Evolutionary conservation across 2,888 invertebrate species (phyloP), one percentile per base, ranked within the genome.

Genomic region (Orthosia cruda): DNA sequence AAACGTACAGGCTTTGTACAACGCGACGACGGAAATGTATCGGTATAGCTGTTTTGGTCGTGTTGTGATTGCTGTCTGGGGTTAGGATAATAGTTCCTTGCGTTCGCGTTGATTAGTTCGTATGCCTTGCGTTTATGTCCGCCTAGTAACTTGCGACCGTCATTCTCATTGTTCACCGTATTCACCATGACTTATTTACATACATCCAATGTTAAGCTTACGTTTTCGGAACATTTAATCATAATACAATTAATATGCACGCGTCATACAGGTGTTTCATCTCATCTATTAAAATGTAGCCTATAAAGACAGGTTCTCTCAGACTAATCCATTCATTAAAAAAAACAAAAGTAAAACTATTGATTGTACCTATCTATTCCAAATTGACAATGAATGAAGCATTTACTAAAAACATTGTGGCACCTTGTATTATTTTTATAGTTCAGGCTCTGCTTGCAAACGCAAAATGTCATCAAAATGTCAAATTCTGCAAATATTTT

Each of bases 21-120:
- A 84, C 87, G 81, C 83, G 84, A 81, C 83, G 85, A 85, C 83
- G 84, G 87, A 87, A 87, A 89, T 71, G 47, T 68, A 72, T 70
- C 58, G 11, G 20, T 73, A 64, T 49, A 59, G 52, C 55, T 58
- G 23, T 54, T 40, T 20, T 61, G 59, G 45, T 16, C 57, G 16
- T 61, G 45, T 26, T 54, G 26, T 54, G 16, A 32, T n/a, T 32
- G 18, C 49, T 47, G 66, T 50, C 63, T 68, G 68, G 54, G n/a
- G 26, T 52, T 57, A 32, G 26, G 47, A n/a, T 58, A 67, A 32
- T 32, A 32, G 57, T 65, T 72, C 61, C 55, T 62, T 23, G 4
- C 11, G 4, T 32, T 65, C 49, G 4, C 9, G 12, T 52, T 4
- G 12, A 32, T 52, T 55, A 69, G 16, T 62, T 58, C 16, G 20